Conservation (phyloP, 1,140 invertebrate genomes). For the Sitophilus oryzae region DNA sequence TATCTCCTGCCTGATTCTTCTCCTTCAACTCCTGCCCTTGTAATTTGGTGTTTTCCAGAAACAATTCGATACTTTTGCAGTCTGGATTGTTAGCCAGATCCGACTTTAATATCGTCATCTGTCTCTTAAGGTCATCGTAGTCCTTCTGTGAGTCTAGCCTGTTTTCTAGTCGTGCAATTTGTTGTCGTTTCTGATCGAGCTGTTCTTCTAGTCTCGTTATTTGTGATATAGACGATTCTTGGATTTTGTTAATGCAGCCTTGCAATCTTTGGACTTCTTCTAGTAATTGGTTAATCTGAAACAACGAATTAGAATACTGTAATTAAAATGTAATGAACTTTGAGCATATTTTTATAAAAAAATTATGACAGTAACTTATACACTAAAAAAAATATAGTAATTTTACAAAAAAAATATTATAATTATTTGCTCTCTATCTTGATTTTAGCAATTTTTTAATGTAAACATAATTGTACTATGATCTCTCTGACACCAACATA, state of each 20-base stretch:
- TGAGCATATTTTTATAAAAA: too few relatives aligned
- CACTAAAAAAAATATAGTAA: too few relatives aligned
- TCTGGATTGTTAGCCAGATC: slow-evolving; percentile 58
- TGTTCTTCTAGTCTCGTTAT: slow-evolving; percentile 83
- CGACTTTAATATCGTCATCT: slow-evolving; percentile 75
- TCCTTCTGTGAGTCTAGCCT: slow-evolving; percentile 79
- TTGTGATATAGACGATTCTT: slow-evolving; percentile 79
- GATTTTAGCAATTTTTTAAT: too few relatives aligned
- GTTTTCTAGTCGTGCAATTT: slow-evolving; percentile 77
- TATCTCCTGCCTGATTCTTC: slow-evolving; percentile 40
- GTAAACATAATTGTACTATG: too few relatives aligned
- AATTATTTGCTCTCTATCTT: too few relatives aligned
- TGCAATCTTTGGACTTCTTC: slow-evolving; percentile 87
- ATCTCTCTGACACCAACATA: too few relatives aligned
- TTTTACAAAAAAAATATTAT: too few relatives aligned
- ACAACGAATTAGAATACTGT: too few relatives aligned
- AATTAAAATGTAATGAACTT: too few relatives aligned
- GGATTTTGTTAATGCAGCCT: slow-evolving; percentile 72
- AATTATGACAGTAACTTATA: too few relatives aligned
- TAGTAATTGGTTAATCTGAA: slow-evolving; percentile 84
- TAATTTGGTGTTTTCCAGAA: slow-evolving; percentile 70
- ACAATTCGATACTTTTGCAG: slow-evolving; percentile 69
- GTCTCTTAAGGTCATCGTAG: slow-evolving; percentile 84
- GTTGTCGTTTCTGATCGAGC: slow-evolving; percentile 77
- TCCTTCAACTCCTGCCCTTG: slow-evolving; percentile 38